These are phyloP conservation scores for Nymphalis c-album DNA, from an alignment of 2,888 invertebrate species.

Conservation along the genomic window DNA sequence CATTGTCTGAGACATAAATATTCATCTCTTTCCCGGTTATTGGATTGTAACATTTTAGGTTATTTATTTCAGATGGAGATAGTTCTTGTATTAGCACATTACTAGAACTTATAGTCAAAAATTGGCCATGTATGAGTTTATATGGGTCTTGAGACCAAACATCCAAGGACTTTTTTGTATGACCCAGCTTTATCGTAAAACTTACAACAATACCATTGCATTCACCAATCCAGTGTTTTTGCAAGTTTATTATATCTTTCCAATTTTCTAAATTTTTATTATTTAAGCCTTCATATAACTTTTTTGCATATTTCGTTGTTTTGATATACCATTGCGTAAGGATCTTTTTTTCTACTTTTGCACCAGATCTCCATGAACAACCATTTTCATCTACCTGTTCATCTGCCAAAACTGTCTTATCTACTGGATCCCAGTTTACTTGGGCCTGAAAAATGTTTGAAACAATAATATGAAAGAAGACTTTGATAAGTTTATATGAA, in stretches of 20 bases:
- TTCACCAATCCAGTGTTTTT: conserved; percentile 94
- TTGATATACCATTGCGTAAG: conserved; percentile 97
- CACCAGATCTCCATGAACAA: conserved; percentile 97
- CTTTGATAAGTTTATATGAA: too few species aligned
- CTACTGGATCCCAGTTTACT: conserved; percentile 99
- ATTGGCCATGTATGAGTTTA: conserved; percentile 85
- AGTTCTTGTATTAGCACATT: conserved; percentile 60
- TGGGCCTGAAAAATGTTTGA: conserved; percentile 81
- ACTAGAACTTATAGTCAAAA: conserved; percentile 81
- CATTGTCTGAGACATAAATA: conserved; percentile 83
- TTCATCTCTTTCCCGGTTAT: conserved; percentile 84
- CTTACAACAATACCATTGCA: conserved; percentile 89
- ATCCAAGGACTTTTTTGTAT: conserved; percentile 62
- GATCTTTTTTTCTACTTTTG: conserved; percentile 92
- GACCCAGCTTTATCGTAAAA: conserved; percentile 75
- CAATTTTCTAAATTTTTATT: conserved; percentile 87
- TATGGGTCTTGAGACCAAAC: conserved; percentile 90
- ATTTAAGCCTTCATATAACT: conserved; percentile 85
- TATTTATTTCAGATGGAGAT: conserved; percentile 36
- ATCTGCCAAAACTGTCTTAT: conserved; percentile 97
- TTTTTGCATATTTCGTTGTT: conserved; percentile 91
- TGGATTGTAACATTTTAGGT: conserved; percentile 84
- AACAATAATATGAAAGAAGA: too few species aligned
- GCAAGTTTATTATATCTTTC: conserved; percentile 91
- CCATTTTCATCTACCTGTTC: conserved; percentile 97